These are phyloP conservation scores for Scrobipalpa costella DNA, from an alignment of 2,888 invertebrate species.

Conservation along the genomic window DNA sequence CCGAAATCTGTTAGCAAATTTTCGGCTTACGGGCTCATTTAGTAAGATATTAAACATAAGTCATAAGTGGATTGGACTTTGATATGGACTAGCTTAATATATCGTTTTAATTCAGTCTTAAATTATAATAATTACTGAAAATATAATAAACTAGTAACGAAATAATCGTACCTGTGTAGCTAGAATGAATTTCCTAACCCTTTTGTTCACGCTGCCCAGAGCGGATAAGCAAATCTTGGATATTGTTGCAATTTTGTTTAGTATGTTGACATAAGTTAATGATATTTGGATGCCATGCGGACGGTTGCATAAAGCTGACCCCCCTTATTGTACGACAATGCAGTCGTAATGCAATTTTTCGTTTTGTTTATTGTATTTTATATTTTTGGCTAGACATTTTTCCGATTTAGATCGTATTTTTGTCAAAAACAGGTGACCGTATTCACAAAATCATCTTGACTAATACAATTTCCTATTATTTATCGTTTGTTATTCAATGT, in stretches of 20 bases:
- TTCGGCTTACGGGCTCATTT: constrained; percentile 43
- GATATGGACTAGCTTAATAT: constrained; percentile 31
- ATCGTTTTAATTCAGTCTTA: not conserved
- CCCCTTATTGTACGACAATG: not conserved
- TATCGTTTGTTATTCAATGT: constrained; percentile 36
- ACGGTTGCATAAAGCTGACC: not conserved
- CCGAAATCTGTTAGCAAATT: not conserved
- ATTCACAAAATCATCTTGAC: constrained; percentile 4
- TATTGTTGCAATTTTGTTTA: constrained; percentile 58
- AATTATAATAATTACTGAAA: constrained; percentile 9
- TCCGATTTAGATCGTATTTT: not conserved
- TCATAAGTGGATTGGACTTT: constrained; percentile 70
- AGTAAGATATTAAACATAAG: constrained; percentile 58
- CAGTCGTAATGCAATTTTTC: constrained; percentile 8
- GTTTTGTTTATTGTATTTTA: not conserved
- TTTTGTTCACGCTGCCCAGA: constrained; percentile 35
- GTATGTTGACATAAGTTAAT: not conserved
- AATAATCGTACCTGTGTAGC: constrained; percentile 77
- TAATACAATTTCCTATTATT: not conserved
- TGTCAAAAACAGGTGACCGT: not conserved
- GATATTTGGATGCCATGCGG: constrained; percentile 6
- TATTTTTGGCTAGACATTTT: not conserved
- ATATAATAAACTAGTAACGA: constrained; percentile 33
- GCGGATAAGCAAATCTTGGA: constrained; percentile 47
- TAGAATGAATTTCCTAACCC: constrained; percentile 72